Conservation (phyloP, 2,113 vertebrate species). For the Atrichornis clamosus region DNA sequence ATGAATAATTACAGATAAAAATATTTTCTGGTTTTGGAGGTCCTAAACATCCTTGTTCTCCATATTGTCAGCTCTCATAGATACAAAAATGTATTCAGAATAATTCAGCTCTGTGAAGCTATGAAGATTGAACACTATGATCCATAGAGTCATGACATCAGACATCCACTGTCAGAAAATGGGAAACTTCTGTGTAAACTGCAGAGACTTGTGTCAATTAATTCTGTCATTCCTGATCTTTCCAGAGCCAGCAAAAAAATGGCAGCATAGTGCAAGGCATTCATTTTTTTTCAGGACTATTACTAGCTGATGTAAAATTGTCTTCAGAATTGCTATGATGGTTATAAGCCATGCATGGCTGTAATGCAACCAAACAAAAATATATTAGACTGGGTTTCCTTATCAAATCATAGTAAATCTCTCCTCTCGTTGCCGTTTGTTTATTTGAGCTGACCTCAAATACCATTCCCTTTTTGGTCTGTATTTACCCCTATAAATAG, state of each 20-base stretch:
- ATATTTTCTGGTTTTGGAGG: background rate
- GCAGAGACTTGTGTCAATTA: background rate
- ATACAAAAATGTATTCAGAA: background rate
- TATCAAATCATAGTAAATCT: background rate
- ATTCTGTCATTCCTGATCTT: background rate
- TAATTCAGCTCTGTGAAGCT: background rate
- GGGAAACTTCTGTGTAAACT: background rate
- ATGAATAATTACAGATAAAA: background rate
- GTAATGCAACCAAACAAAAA: background rate
- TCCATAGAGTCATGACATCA: background rate
- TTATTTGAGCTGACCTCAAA: background rate
- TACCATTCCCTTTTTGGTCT: background rate
- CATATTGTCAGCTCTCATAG: background rate
- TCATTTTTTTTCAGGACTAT: background rate
- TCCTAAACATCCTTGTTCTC: background rate
- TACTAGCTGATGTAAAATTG: background rate
- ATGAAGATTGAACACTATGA: background rate
- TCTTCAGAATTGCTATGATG: background rate
- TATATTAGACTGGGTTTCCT: background rate
- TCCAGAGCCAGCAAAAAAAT: background rate
- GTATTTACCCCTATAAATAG: background rate
- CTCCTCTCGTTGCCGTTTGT: background rate
- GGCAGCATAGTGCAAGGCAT: background rate
- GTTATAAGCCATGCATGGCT: background rate
- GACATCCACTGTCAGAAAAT: background rate